Evolutionary conservation across 2,113 vertebrate species (phyloP).

Genomic region (Eurystomus gularis): DNA sequence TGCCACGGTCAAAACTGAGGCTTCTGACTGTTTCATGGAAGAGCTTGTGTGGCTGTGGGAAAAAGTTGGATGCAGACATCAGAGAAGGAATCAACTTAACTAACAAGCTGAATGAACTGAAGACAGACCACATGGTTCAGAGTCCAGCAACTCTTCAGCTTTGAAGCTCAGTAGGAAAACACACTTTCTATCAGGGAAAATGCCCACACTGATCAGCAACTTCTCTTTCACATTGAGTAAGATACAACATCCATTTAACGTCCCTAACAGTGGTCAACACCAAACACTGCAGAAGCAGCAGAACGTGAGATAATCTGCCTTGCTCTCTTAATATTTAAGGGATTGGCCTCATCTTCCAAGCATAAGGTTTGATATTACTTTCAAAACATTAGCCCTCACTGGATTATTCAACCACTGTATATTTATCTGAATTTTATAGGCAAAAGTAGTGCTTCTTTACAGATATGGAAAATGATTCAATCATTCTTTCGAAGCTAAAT

Average conservation of each 20-base stretch:
- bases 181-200: not conserved
- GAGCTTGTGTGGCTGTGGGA: conserved; percentile 84
- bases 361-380: not conserved
- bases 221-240: not conserved
- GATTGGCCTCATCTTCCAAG: not conserved
- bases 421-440: not conserved
- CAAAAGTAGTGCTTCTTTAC: not conserved
- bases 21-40: conserved; percentile 92
- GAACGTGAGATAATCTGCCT: not conserved
- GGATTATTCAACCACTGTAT: not conserved
- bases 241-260: not conserved
- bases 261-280: not conserved
- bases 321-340: not conserved
- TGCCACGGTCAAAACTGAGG: conserved; percentile 91
- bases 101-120: not conserved
- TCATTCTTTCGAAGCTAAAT: not conserved
- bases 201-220: not conserved
- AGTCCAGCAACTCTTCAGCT: not conserved
- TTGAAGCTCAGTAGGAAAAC: not conserved
- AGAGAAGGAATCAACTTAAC: not conserved
- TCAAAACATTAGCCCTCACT: not conserved
- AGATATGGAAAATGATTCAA: not conserved
- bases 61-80: not conserved
- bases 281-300: not conserved
- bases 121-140: not conserved